Evolutionary conservation across 2,888 invertebrate genomes (phyloP), one percentile per base, ranked within the genome.

Genomic region (Sminthurinus aureus): DNA sequence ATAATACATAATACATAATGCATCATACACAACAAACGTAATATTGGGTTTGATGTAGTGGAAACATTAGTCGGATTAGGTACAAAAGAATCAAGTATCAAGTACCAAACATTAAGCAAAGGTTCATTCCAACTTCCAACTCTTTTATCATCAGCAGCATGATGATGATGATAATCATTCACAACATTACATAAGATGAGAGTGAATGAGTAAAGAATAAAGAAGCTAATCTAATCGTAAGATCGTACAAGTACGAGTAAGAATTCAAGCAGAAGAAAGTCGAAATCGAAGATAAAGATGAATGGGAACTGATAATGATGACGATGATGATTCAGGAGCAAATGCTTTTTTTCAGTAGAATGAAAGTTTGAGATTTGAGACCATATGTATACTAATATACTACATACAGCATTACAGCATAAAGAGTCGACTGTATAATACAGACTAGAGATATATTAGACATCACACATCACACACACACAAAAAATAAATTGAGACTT

Each of bases 151-250:
- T 71, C 24, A 71, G 24, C 26, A 71, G 13, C 58, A 58, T 71
- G 26, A 71, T 24, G 26, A 71, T 24, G 26, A 71, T 71, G 13
- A 71, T 71, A 22, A 71, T 71, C 67, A 69, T 69, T 69, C 67
- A 69, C n/a, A 69, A n/a, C 71, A 71, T 24, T 24, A 71, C 15
- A 71, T 24, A 22, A 71, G 24, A 71, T 11, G 11, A n/a, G 11
- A 64, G 64, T 64, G n/a, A 64, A 64, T 64, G 64, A 18, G 64
- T 64, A n/a, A 18, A 15, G 9, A 12, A 15, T 9, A 58, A 6
- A 66, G 66, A 18, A 22, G 15, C 20, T 22, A n/a, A 18, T 20
- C 67, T 20, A 18, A 20, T 67, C 22, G 11, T 67, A 20, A 20
- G 11, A 11, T n/a, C n/a, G 22, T 22, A 20, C 20, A 8, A 20